These are phyloP conservation scores for Serranus cabrilla DNA, from an alignment of 2,797 vertebrate species.

Conservation along the genomic window DNA sequence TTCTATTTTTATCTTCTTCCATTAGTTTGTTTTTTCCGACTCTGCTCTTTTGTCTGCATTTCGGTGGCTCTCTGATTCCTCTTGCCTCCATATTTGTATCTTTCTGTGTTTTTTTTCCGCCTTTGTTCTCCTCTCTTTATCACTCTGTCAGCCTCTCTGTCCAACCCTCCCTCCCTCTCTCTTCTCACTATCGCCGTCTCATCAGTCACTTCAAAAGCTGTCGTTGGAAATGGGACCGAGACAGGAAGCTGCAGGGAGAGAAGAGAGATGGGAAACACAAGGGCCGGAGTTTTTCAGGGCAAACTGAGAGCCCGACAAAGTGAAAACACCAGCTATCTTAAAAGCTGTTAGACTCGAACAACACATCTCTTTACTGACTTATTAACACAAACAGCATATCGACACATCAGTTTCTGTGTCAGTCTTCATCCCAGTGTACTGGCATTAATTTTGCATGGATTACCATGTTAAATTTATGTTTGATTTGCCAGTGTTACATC, in stretches of 20 bases:
- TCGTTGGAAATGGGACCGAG: constrained; percentile 42
- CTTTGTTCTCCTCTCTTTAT: constrained; percentile 50
- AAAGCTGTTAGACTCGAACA: background rate
- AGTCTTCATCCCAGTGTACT: constrained; percentile 1
- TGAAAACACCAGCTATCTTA: constrained; percentile 8
- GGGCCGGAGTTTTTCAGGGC: constrained; percentile 22
- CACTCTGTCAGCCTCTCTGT: constrained; percentile 27
- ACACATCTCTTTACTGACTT: background rate
- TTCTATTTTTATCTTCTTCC: constrained; percentile 53
- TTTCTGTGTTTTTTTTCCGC: constrained; percentile 25
- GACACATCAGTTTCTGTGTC: background rate
- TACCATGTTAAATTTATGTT: constrained; percentile 26
- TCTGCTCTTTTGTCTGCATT: constrained; percentile 22
- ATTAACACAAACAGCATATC: background rate
- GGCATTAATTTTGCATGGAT: constrained; percentile 30
- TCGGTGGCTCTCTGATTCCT: constrained; percentile 7
- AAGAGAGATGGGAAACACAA: constrained; percentile 27
- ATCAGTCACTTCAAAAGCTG: constrained; percentile 59
- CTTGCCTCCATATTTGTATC: constrained; percentile 27
- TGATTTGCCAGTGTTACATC: constrained; percentile 11
- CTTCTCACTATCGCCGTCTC: constrained; percentile 43
- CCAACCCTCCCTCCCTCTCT: constrained; percentile 9
- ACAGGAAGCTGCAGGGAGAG: constrained; percentile 41
- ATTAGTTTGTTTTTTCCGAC: background rate
- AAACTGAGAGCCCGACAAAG: constrained; percentile 11